Evolutionary conservation across 2,113 vertebrate species (phyloP).

Genomic region (Ophiodon elongatus): DNA sequence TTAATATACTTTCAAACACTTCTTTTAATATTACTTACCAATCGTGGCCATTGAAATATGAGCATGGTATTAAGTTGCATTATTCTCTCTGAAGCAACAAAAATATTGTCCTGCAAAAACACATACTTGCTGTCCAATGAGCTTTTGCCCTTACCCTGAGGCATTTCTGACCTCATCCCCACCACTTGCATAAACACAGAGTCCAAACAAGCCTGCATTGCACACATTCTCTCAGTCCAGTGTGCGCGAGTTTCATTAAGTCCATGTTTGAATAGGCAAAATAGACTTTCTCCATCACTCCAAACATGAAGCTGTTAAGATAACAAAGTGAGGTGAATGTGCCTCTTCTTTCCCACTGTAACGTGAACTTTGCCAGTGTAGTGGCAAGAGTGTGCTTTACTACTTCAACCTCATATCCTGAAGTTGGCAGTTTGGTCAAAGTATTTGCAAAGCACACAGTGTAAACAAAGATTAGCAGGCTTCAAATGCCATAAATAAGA

Average conservation of each 20-base stretch:
- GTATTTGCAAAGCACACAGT: constrained; percentile 71
- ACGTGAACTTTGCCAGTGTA: constrained; percentile 52
- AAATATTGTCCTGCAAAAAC: constrained; percentile 1
- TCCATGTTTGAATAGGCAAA: constrained; percentile 68
- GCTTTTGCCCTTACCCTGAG: constrained; percentile 28
- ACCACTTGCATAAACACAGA: constrained; percentile 67
- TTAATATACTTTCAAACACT: background rate
- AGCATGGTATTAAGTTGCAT: background rate
- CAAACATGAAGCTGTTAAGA: constrained; percentile 58
- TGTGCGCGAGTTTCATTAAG: constrained; percentile 71
- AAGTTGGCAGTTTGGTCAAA: constrained; percentile 62
- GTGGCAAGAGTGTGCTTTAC: constrained; percentile 59
- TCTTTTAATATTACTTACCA: background rate
- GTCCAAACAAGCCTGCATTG: constrained; percentile 40
- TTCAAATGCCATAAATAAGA: constrained; percentile 64
- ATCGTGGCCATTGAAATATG: background rate
- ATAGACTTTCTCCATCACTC: constrained; percentile 55
- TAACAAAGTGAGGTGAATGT: constrained; percentile 64
- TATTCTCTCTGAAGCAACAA: background rate
- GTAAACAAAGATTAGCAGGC: constrained; percentile 62
- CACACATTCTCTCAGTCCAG: constrained; percentile 56
- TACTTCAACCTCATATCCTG: constrained; percentile 63
- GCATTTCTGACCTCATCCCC: constrained; percentile 58
- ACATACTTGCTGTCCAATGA: constrained; percentile 31
- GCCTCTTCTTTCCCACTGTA: constrained; percentile 66